Evolutionary conservation across 35 echinoderm and acorn worm genomes (phyloP).

Genomic region (Strongylocentrotus purpuratus): DNA sequence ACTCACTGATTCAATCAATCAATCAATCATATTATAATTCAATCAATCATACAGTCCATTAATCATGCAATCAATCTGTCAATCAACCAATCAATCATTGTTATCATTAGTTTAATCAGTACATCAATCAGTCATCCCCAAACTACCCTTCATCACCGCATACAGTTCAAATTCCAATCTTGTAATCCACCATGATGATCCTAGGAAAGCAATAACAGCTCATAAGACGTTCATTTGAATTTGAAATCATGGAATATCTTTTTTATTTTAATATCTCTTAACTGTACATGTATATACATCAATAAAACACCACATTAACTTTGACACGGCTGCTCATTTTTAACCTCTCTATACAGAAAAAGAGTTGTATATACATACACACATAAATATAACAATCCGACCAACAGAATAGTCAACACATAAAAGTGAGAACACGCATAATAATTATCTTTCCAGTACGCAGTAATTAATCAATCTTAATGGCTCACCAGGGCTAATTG

Average conservation of each 20-base stretch:
- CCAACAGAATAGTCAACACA: neutral
- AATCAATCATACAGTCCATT: neutral
- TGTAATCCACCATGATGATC: neutral
- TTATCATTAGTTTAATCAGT: no score
- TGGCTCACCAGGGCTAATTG: neutral
- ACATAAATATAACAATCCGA: conserved; percentile 10
- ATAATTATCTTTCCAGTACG: neutral
- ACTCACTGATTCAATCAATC: neutral
- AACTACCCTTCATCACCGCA: no score
- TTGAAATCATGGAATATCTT: conserved; percentile 36
- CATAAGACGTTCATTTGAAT: neutral
- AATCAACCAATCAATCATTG: no score
- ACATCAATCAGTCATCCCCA: no score
- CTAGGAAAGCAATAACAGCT: neutral
- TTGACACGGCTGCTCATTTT: neutral
- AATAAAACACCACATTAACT: neutral
- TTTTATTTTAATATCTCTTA: conserved; percentile 39
- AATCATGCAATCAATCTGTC: no score
- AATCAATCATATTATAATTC: neutral
- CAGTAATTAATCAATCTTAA: conserved; percentile 14
- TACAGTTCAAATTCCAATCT: no score
- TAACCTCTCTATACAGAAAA: conserved; percentile 34
- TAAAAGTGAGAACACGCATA: neutral
- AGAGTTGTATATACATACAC: conserved; percentile 29
- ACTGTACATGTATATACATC: conserved; percentile 38